Evolutionary conservation across 2,888 invertebrate genomes (phyloP), one percentile per base, ranked within the genome.

Genomic region (Oscheius sp.): DNA sequence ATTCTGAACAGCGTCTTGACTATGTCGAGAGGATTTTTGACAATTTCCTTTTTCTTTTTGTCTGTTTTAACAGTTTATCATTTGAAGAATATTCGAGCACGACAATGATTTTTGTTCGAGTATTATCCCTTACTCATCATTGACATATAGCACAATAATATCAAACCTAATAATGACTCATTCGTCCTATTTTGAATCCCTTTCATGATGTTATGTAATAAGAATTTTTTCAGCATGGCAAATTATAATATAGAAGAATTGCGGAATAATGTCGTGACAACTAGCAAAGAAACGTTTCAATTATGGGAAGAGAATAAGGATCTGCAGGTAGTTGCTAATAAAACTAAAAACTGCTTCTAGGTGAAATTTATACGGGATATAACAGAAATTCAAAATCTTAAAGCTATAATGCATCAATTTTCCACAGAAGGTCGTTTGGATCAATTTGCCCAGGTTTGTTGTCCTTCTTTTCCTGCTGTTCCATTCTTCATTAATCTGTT

Each of bases 301-400:
- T 50, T 85, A 36, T 85, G 85, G 84, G 85, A 85, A 63, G 83
- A 85, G 71, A 85, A 83, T 70, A 84, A 85, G 62, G 80, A 80
- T 38, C 66, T 75, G 1, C 80, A 80, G 68, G 74, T 72, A 36
- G 12, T 36, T 6, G 2, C n/a, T n/a, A n/a, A n/a, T n/a, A n/a
- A n/a, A n/a, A n/a, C n/a, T n/a, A n/a, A n/a, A n/a, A n/a, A n/a
- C 41, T 20, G n/a, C 30, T 56, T 68, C 22, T 57, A 80, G 72
- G 84, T 82, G 12, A 74, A 82, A 8, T 85, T 85, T 64, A 81
- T 85, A 36, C 84, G 84, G 47, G 84, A 85, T 44, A 57, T 85
- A 28, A 76, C 77, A 32, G 85, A 85, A 61, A 73, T 85, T n/a
- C 85, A 85, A 56, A 74, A 83, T n/a, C 67, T 82, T 17, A 84